These are phyloP conservation scores for Heliconius hortense DNA, from an alignment of 2,888 invertebrate genomes.

Conservation along the genomic window DNA sequence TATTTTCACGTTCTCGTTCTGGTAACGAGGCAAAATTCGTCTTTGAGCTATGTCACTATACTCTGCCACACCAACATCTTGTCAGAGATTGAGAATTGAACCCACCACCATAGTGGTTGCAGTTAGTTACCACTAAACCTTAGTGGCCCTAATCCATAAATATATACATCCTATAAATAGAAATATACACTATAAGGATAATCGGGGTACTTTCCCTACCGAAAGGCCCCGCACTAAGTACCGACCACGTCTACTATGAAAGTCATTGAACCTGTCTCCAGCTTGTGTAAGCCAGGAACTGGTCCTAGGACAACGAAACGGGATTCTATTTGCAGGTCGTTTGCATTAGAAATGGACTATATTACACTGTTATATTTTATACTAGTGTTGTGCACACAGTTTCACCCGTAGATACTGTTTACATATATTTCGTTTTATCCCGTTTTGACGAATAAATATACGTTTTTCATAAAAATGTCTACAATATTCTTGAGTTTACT, in stretches of 20 bases:
- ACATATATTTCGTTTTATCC: too few species aligned
- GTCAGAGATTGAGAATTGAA: too few species aligned
- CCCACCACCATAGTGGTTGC: too few species aligned
- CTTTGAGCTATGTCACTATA: too few species aligned
- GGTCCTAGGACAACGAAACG: slow-evolving; percentile 33
- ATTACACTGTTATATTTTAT: background rate
- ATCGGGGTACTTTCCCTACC: background rate
- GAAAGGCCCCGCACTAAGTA: background rate
- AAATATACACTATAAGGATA: background rate
- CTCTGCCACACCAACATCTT: too few species aligned
- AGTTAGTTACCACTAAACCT: too few species aligned
- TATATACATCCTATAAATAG: background rate
- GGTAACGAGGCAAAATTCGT: too few species aligned
- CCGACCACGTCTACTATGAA: slow-evolving; percentile 7
- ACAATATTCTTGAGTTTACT: too few species aligned
- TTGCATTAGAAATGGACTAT: slow-evolving; percentile 19
- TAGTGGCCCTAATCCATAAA: background rate
- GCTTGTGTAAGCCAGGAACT: slow-evolving; percentile 34
- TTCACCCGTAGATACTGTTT: too few species aligned
- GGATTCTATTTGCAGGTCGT: slow-evolving; percentile 30
- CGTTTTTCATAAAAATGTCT: too few species aligned
- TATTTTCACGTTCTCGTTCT: background rate
- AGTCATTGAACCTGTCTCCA: slow-evolving; percentile 35
- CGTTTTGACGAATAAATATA: too few species aligned
- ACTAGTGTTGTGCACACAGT: background rate